phyloP scores from a whole-genome alignment of 2,888 invertebrate species.

The Chelonus formosanus region DNA sequence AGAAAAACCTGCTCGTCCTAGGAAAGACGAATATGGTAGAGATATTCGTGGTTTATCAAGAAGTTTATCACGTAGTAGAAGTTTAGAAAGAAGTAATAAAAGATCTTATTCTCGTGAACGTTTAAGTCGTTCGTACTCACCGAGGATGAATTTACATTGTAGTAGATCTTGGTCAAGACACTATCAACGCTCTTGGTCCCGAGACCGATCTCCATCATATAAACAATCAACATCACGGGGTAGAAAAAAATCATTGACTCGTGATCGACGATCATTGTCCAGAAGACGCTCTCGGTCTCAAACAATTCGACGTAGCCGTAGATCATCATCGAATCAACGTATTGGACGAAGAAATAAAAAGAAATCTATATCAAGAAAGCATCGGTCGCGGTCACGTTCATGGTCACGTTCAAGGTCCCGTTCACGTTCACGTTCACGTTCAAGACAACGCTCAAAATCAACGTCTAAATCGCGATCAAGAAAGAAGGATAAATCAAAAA shows the following conservation, averaged over 20 bases:
- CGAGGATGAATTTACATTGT: conserved; percentile 38
- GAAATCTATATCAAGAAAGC: conserved; percentile 45
- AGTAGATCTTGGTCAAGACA: conserved; percentile 50
- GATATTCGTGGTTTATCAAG: conserved; percentile 67
- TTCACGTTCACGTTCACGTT: conserved; percentile 35
- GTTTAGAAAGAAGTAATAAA: conserved; percentile 30
- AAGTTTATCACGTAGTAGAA: conserved; percentile 50
- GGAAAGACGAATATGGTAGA: conserved; percentile 82
- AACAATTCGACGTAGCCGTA: conserved; percentile 20
- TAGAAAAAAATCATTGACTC: conserved; percentile 52
- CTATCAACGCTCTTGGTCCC: conserved; percentile 51
- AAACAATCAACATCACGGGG: conserved; percentile 49
- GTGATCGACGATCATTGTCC: conserved; percentile 46
- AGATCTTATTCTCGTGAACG: conserved; percentile 32
- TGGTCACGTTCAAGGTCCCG: conserved; percentile 36
- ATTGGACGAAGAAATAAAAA: conserved; percentile 17
- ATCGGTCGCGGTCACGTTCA: conserved; percentile 49
- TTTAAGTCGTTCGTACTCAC: conserved; percentile 23
- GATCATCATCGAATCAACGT: conserved; percentile 28
- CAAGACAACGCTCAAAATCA: conserved; percentile 42
- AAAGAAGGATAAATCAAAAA: conserved; percentile 58
- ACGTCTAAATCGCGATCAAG: conserved; percentile 45
- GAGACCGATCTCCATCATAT: conserved; percentile 51
- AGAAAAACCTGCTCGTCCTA: conserved; percentile 70
- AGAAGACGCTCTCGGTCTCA: conserved; percentile 47